Base-by-base conservation (phyloP, 2,888 invertebrate species). In the Onchidella celtica region DNA sequence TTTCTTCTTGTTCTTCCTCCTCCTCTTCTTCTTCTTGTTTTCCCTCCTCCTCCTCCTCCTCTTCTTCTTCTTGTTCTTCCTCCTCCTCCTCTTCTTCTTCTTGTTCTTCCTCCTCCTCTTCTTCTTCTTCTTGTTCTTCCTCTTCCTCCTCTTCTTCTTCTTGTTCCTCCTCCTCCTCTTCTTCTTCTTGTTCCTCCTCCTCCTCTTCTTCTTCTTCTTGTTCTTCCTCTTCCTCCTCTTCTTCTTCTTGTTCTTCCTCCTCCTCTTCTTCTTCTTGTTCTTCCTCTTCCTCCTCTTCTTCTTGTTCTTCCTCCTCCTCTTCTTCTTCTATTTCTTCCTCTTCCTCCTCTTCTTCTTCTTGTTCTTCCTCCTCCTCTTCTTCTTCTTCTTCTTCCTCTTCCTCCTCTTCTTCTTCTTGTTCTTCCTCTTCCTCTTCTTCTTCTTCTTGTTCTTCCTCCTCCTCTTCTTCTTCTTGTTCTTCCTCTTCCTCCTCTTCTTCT, bases 381-480 rank as follows among this genome's bases (percentile, higher is more conserved):
- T 47, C 9, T 47, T 72, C 57, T 47, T 68, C 34, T 27, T 34
- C n/a, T 17, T 34, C n/a, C n/a, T n/a, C n/a, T n/a, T n/a, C n/a
- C n/a, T n/a, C 40, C 32, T n/a, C 57, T 27, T 32, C 0, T 57
- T 27, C 34, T 14, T 32, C 36, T 59, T 29, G 3, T 11, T 66
- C 32, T 47, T n/a, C 38, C n/a, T 55, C 32, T 66, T 11, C 29
- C 29, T 66, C 24, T 32, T 29, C 34, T 36, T 55, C 29, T 59
- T 24, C 61, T 63, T 78, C 57, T 68, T 69, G 17, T 65, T 75
- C 47, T 32, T 27, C 29, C n/a, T 40, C 36, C 69, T 9, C 21
- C 69, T 69, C 38, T 59, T 40, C 78, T 40, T 3, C 36, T 36
- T 24, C 68, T 55, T 34, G 24, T 55, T n/a, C 32, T 36, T 21